Base-by-base conservation (phyloP, 1,140 invertebrate genomes). In the Eueides isabella region DNA sequence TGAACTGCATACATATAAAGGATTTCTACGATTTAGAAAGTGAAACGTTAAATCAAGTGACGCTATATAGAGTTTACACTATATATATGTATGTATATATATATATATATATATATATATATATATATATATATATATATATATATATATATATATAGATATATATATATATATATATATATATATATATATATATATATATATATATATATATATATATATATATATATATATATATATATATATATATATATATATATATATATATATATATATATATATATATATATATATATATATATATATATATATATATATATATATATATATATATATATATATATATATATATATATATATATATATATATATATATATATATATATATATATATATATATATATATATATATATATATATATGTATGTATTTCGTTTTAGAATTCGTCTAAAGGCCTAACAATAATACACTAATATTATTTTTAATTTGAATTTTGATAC, bases 401-500 rank as follows among this genome's bases (percentile, higher is more conserved):
- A 11, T 3, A 11, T 28, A 23, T 23, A 23, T 61, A 61, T 2
- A 11, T 3, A 11, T 28, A 23, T 23, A 23, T 61, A 61, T 2
- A 11, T 3, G 19, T 61, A 61, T 61, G 12, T 41, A n/a, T 41
- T 12, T n/a, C 38, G 16, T 41, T 41, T 16, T 0, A 41, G 4
- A 41, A 41, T 41, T 41, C 5, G 38, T 11, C 38, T 0, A 33
- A 4, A 5, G 38, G 14, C 41, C 41, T 48, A 48, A 48, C 41
- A 48, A 3, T 48, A 48, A 48, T 48, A 19, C n/a, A 55, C 48
- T 55, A 55, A 55, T 7, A 26, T 68, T 68, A 6, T 31, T 67
- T 65, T 61, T 33, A 7, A 67, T 26, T 35, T 61, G n/a, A 7
- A 38, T 64, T 41, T 69, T 70, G 30, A 61, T 19, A 69, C 67